Base-by-base conservation (phyloP, 2,888 invertebrate genomes). In the Melinaea menophilus region DNA sequence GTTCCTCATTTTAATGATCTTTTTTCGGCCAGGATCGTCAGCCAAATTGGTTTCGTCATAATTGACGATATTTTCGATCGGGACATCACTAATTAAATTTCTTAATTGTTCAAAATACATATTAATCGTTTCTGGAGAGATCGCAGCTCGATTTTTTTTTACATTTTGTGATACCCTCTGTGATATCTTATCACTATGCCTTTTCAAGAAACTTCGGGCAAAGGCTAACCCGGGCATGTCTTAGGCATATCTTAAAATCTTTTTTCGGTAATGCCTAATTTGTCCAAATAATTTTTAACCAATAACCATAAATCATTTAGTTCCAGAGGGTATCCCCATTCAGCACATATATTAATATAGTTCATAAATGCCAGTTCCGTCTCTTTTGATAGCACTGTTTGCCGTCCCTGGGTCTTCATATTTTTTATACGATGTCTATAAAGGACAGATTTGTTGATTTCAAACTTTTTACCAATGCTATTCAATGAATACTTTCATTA, bases 91-190 rank as follows among this genome's bases (percentile, higher is more conserved):
- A 22, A 22, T 22, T 22, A 1, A 22, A 22, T 22, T 22, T 22
- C 22, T 22, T 22, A 22, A 22, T 22, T 22, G 22, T 22, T 22
- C 22, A 22, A 22, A 22, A 22, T 22, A 22, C 1, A 22, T 22
- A 22, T 22, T 22, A 22, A 22, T 22, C 22, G 22, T 22, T 22
- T 47, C 55, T 22, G 59, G 47, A 33, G 72, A 57, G 48, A 70
- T 65, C 35, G 61, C 37, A 58, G 65, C 56, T 13, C 70, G 33
- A 64, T 72, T 67, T 3, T 33, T 33, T 60, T 74, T 74, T 41
- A 75, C 73, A 55, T 75, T 77, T 69, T 73, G 66, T 55, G 69
- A 70, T 46, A 71, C 45, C 60, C 72, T 64, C 48, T 63, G 59
- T 3, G 72, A 68, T 56, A 75, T 72, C 35, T 61, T 51, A 63